phyloP scores from a whole-genome alignment of 2,113 vertebrate genomes.

The Malurus alboscapulatus region DNA sequence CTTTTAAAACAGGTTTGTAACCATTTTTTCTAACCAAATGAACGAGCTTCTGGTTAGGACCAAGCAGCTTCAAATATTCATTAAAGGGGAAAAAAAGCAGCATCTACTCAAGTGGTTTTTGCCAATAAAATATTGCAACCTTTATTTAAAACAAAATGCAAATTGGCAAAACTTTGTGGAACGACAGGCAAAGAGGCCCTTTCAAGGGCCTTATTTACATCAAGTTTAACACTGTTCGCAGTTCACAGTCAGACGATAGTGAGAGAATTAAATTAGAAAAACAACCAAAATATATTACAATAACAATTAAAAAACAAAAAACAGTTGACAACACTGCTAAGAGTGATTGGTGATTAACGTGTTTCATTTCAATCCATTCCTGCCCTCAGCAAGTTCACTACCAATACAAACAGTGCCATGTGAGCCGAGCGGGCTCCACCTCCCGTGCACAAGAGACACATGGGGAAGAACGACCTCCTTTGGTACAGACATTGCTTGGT shows the following conservation, averaged over 20 bases:
- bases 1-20: neutral
- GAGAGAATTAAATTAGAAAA: constrained; percentile 96
- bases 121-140: constrained; percentile 82
- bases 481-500: constrained; percentile 43
- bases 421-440: neutral
- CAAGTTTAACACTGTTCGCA: constrained; percentile 98
- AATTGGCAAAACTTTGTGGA: constrained; percentile 76
- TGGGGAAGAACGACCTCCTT: constrained; percentile 38
- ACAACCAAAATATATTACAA: constrained; percentile 90
- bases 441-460: neutral
- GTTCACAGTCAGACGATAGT: constrained; percentile 98
- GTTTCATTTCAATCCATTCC: constrained; percentile 32
- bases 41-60: neutral
- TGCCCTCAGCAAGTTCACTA: constrained; percentile 36
- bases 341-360: constrained; percentile 63
- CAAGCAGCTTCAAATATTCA: neutral
- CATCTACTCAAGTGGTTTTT: constrained; percentile 26
- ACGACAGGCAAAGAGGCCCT: constrained; percentile 73
- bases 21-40: neutral
- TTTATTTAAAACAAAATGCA: constrained; percentile 83
- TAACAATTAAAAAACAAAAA: constrained; percentile 82
- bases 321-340: constrained; percentile 79
- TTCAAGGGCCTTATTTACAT: constrained; percentile 89
- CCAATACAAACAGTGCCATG: neutral
- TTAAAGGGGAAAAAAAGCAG: neutral